These are phyloP conservation scores for Brachionus rubens DNA, from an alignment of 1,140 invertebrate species.

Conservation along the genomic window DNA sequence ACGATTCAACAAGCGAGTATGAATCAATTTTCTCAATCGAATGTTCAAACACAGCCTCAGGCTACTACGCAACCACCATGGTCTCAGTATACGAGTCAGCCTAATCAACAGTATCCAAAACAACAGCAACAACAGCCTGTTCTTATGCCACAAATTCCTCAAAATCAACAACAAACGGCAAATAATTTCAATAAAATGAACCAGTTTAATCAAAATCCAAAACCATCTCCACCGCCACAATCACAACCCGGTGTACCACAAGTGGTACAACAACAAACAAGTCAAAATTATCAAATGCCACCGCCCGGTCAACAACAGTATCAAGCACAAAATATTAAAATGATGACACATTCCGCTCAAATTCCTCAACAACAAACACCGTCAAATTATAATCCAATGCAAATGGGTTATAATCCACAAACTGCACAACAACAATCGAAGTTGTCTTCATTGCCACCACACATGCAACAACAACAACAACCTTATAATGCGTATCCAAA, in stretches of 20 bases:
- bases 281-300: conserved; percentile 11
- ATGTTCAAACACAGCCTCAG: not conserved
- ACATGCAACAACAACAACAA: conserved; percentile 27
- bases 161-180: conserved; percentile 29
- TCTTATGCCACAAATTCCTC: not conserved
- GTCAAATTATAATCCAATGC: not conserved
- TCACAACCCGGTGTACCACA: too few relatives aligned
- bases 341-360: conserved; percentile 16
- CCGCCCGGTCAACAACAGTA: not conserved
- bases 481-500: not conserved
- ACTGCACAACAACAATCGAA: not conserved
- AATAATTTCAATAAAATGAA: conserved; percentile 13
- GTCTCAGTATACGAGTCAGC: not conserved
- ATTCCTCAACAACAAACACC: not conserved
- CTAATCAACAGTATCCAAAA: not conserved
- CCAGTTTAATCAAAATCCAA: not conserved
- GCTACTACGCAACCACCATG: not conserved
- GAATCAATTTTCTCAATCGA: too few relatives aligned
- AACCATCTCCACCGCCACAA: not conserved
- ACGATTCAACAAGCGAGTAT: not conserved
- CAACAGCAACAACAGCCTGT: too few relatives aligned
- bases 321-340: not conserved
- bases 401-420: not conserved
- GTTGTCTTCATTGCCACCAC: not conserved
- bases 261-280: not conserved